Percentiles rank a stretch among this genome's conserved stretches.
These are phyloP conservation scores for Cerastoderma edule DNA, from an alignment of 2,888 invertebrate genomes.

Conservation along the genomic window DNA sequence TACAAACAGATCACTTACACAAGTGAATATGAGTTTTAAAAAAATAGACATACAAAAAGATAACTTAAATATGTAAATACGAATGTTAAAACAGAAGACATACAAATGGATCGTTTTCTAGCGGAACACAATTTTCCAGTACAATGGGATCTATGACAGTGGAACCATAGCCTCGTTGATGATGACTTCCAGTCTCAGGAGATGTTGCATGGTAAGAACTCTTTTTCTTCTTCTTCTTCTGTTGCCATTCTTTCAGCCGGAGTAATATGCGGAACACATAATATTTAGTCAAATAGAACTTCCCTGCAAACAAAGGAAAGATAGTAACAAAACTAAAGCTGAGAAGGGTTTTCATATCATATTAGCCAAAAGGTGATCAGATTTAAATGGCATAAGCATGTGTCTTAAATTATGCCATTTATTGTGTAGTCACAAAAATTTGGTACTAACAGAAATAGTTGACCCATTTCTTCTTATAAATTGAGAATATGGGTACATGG, in stretches of 20 bases:
- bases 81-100: no score
- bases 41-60: no score
- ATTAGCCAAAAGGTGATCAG: not conserved
- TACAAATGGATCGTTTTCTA: conserved; percentile 67
- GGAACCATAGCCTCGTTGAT: conserved; percentile 63
- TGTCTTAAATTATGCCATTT: no score
- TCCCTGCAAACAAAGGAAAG: conserved; percentile 59
- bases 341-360: not conserved
- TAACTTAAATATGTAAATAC: no score
- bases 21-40: no score
- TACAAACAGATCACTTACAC: not conserved
- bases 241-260: conserved; percentile 56
- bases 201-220: no score
- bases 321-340: not conserved
- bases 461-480: no score
- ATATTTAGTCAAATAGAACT: conserved; percentile 72
- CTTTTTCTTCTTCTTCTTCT: conserved; percentile 38
- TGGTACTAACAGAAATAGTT: no score
- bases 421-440: not conserved
- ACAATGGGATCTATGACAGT: conserved; percentile 52
- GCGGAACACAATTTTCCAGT: conserved; percentile 63
- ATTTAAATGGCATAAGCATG: no score
- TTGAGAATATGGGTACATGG: no score
- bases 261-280: conserved; percentile 63
- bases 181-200: conserved; percentile 10